These are phyloP conservation scores for Melanostigma gelatinosum DNA, from an alignment of 2,113 vertebrate genomes.

Conservation along the genomic window DNA sequence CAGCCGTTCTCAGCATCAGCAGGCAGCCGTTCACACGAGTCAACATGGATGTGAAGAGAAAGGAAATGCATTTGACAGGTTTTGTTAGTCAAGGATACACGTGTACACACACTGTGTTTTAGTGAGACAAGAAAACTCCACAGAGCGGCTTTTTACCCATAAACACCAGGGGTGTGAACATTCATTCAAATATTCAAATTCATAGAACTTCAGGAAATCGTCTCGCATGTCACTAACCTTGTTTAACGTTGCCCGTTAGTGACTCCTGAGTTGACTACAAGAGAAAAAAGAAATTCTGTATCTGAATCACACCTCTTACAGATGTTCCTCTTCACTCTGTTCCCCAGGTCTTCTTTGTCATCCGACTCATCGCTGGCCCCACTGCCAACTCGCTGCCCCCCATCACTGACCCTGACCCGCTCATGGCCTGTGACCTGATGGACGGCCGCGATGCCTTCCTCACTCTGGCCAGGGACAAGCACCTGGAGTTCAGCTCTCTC, in stretches of 20 bases:
- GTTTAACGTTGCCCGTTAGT: not conserved
- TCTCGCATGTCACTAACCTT: not conserved
- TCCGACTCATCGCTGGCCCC: slow-evolving; percentile 94
- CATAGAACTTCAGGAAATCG: not conserved
- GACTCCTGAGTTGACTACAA: not conserved
- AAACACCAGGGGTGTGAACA: not conserved
- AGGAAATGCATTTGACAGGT: no score
- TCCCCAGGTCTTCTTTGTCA: slow-evolving; percentile 96
- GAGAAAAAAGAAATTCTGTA: not conserved
- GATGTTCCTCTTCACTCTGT: not conserved
- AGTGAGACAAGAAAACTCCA: no score
- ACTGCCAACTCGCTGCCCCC: slow-evolving; percentile 94
- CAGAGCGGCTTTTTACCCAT: not conserved
- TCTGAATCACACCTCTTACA: not conserved
- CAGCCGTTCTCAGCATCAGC: not conserved
- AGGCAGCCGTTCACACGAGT: not conserved
- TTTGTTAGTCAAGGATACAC: no score
- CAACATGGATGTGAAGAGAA: no score
- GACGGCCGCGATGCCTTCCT: slow-evolving; percentile 98
- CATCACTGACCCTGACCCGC: slow-evolving; percentile 90
- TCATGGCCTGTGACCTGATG: slow-evolving; percentile 98
- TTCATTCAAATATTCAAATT: not conserved
- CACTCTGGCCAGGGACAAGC: slow-evolving; percentile 96
- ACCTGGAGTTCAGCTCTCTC: slow-evolving; percentile 96
- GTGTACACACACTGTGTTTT: no score